A percentile compares a stretch with the other conserved stretches of the same genome.
Evolutionary conservation across 2,113 vertebrate species (phyloP).

Genomic region (Tenrec ecaudatus): DNA sequence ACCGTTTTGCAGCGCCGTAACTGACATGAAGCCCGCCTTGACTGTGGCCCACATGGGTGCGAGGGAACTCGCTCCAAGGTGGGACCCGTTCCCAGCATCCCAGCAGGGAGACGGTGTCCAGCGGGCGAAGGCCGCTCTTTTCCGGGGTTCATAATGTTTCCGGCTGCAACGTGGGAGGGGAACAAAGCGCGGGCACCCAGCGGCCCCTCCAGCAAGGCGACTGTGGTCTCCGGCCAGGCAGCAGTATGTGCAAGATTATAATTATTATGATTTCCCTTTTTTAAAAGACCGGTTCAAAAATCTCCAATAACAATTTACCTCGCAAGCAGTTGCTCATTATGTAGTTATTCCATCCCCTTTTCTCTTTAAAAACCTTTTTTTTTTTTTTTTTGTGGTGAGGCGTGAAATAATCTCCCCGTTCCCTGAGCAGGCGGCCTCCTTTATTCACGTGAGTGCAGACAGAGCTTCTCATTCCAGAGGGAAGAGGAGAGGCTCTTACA

Average conservation of each 20-base stretch:
- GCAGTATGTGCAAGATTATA: slow-evolving; percentile 14
- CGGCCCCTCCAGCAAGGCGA: not conserved
- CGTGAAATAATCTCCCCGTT: slow-evolving; percentile 84
- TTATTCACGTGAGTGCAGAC: slow-evolving; percentile 83
- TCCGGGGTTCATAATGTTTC: not conserved
- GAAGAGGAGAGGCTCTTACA: slow-evolving; percentile 84
- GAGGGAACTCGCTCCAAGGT: not conserved
- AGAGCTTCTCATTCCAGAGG: slow-evolving; percentile 85
- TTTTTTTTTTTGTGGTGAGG: slow-evolving; percentile 74
- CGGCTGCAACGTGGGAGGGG: not conserved
- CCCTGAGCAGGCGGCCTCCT: slow-evolving; percentile 70
- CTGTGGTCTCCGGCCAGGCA: slow-evolving; percentile 57
- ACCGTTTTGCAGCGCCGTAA: not conserved
- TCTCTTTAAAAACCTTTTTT: slow-evolving; percentile 74
- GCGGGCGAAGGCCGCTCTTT: not conserved
- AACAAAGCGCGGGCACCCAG: not conserved
- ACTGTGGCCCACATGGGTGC: not conserved
- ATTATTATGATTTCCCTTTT: slow-evolving; percentile 74
- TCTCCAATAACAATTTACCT: slow-evolving; percentile 83
- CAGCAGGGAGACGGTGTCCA: not conserved
- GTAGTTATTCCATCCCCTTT: slow-evolving; percentile 70
- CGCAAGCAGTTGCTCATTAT: slow-evolving; percentile 83
- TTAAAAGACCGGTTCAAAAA: slow-evolving; percentile 79
- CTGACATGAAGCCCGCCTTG: slow-evolving; percentile 9
- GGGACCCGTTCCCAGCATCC: not conserved